Base-by-base conservation (phyloP, 2,888 invertebrate genomes). In the Fragum fragum region DNA sequence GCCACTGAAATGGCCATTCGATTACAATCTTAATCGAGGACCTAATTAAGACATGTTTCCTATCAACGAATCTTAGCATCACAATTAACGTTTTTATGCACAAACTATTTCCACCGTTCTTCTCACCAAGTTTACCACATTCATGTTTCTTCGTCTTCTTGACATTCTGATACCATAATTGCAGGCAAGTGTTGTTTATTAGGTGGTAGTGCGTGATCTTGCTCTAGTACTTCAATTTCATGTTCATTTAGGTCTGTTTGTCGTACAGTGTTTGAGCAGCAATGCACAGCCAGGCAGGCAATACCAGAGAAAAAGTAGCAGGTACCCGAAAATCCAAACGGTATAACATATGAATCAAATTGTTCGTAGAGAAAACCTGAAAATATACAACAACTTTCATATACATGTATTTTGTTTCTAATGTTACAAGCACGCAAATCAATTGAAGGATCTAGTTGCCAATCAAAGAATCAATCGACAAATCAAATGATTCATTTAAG, bases 261-360 rank as follows among this genome's bases (percentile, higher is more conserved):
- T n/a, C 7, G 61, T 6, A 7, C 11, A 1, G 16, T 32, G n/a
- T 61, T 61, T 29, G 76, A 70, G 18, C 59, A 32, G 21, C 66
- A 74, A 18, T 74, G 70, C 5, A 86, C 81, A 5, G 76, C 69
- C 0, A 89, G 42, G 36, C 88, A 87, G 21, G 81, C 61, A 1
- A 86, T 52, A 16, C 79, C 89, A 0, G 91, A 90, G 16, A 91
- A n/a, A 3, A 87, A 57, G 75, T 92, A 92, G 86, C 91, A 88
- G 1, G 74, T 36, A 7, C 89, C 90, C 14, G 89, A 80, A 82
- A 89, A 78, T 14, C 81, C 47, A 68, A 91, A 91, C 5, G 90
- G 90, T 61, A 86, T 87, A 2, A 87, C 9, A 69, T 89, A 91
- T 16, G 90, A 88, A 7, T 76, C 66, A 0, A 83, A 87, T 7